Conservation (phyloP, 2,113 vertebrate species). For the Geococcyx californianus region DNA sequence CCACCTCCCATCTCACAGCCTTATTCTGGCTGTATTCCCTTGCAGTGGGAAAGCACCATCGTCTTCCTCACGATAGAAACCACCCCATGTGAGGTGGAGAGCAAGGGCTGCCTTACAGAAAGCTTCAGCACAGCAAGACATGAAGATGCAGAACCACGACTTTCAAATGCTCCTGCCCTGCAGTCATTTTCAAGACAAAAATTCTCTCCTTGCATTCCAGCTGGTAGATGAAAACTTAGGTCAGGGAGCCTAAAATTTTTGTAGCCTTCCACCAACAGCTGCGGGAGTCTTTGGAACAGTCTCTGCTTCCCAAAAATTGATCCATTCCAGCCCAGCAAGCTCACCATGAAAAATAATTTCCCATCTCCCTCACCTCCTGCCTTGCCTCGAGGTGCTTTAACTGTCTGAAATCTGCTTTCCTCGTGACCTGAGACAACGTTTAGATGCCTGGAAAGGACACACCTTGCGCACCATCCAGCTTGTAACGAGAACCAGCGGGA, state of each 20-base stretch:
- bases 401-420: neutral
- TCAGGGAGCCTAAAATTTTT: neutral
- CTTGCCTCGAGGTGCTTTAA: neutral
- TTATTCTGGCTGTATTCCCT: neutral
- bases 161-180: neutral
- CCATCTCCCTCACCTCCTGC: neutral
- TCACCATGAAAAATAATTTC: neutral
- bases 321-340: neutral
- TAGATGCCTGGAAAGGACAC: neutral
- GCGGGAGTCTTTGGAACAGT: neutral
- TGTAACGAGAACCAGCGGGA: neutral
- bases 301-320: neutral
- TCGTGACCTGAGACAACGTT: neutral
- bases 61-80: accelerated
- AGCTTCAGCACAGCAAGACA: accelerated
- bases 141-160: neutral
- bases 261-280: neutral
- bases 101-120: neutral
- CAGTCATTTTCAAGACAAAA: neutral
- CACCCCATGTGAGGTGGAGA: neutral
- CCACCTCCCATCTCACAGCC: neutral
- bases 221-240: neutral
- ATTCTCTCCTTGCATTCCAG: neutral
- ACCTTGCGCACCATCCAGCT: neutral
- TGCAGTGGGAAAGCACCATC: accelerated